Evolutionary conservation across 2,888 invertebrate species (phyloP).

Genomic region (Drosophila ezoana): DNA sequence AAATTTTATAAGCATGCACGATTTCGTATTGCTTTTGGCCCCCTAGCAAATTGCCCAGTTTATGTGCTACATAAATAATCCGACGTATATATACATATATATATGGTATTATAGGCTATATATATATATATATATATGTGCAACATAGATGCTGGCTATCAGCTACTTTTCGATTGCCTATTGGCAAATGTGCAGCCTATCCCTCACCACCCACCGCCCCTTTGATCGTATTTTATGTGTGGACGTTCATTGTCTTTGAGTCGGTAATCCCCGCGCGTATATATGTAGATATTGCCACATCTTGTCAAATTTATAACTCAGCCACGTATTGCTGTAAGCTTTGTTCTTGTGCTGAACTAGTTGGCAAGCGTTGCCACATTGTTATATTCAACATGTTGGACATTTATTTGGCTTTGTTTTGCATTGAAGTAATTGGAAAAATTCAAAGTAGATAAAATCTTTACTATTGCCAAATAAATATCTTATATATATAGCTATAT

Average conservation of each 20-base stretch:
- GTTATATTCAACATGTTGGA: not conserved
- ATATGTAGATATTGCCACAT: constrained; percentile 11
- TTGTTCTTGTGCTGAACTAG: not conserved
- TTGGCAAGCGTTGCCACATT: not conserved
- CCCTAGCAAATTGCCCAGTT: constrained; percentile 26
- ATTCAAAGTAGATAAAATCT: no score
- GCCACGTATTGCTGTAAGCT: not conserved
- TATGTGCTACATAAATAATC: constrained; percentile 24
- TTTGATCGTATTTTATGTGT: constrained; percentile 5
- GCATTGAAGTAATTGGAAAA: no score
- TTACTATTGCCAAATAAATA: no score
- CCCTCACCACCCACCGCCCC: not conserved
- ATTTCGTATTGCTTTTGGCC: constrained; percentile 1
- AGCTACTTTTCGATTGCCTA: constrained; percentile 44
- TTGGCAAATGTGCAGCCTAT: constrained; percentile 38
- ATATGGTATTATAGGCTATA: not conserved
- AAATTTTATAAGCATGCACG: constrained; percentile 54
- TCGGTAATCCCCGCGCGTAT: constrained; percentile 31
- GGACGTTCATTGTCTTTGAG: constrained; percentile 48
- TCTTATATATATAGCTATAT: no score
- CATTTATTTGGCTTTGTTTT: no score
- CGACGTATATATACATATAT: constrained; percentile 9
- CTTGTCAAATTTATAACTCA: constrained; percentile 27
- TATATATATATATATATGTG: not conserved
- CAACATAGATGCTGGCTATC: constrained; percentile 32